Evolutionary conservation across 2,888 invertebrate species (phyloP), one percentile per base, ranked within the genome.

Genomic region (Helleia helle): DNA sequence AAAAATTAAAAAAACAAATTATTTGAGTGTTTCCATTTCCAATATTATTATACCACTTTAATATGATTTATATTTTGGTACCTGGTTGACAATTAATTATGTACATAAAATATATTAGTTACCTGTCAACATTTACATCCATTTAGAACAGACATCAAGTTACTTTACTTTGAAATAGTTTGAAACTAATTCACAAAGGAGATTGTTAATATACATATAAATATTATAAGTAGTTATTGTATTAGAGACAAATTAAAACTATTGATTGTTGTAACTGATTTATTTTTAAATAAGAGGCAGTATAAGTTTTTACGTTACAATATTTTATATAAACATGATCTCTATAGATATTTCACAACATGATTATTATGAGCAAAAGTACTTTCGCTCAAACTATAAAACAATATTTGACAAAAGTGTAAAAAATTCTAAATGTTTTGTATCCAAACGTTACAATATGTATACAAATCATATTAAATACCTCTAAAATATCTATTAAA

Each of bases 41-140:
- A 11, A 18, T 26, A 28, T 11, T 5, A 38, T 11, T 4, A 2
- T 22, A 36, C 3, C 4, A 3, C 15, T 7, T 27, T 6, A 5
- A 22, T 22, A 22, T 22, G n/a, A n/a, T n/a, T n/a, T 5, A 22
- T 7, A 22, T 6, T 3, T 22, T 7, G 75, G 75, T 73, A 75
- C 73, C 74, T 22, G 5, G 51, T 27, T 13, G 13, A 41, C 22
- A 25, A 18, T 37, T 22, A 36, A 24, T 24, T 36, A 36, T 36
- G 36, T 6, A 11, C 11, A n/a, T n/a, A n/a, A n/a, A n/a, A n/a
- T n/a, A 24, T 24, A 22, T 36, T 36, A 42, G 14, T 25, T 22
- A 31, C 26, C 25, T 36, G 22, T 11, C n/a, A n/a, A n/a, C n/a
- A n/a, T n/a, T 12, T n/a, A 36, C 7, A 36, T 7, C 24, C 2